Percentiles rank a stretch among this genome's conserved stretches.
Evolutionary conservation across 2,113 vertebrate species (phyloP).

Genomic region (Struthio camelus): DNA sequence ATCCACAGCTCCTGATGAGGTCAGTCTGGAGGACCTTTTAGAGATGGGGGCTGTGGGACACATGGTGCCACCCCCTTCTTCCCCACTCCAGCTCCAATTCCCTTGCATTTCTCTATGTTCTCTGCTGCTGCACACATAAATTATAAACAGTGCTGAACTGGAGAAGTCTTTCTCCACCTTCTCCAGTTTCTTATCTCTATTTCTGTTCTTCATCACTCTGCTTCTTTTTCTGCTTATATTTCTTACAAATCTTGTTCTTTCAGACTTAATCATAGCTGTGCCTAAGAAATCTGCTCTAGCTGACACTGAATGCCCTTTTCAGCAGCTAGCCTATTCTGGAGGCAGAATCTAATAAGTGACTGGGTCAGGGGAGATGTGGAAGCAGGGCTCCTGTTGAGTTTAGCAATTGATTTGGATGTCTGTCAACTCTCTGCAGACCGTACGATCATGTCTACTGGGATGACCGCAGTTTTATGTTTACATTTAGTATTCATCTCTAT

Average conservation of each 20-base stretch:
- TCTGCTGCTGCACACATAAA: not conserved
- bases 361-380: not conserved
- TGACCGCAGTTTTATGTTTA: not conserved
- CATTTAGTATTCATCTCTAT: not conserved
- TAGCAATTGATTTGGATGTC: not conserved
- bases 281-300: not conserved
- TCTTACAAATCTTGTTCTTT: not conserved
- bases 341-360: not conserved
- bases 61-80: not conserved
- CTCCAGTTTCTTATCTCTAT: not conserved
- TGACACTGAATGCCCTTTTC: not conserved
- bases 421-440: not conserved
- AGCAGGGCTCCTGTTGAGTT: not conserved
- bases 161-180: not conserved
- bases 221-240: not conserved
- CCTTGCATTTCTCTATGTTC: not conserved
- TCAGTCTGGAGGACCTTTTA: not conserved
- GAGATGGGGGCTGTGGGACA: not conserved
- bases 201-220: not conserved
- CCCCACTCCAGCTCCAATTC: not conserved
- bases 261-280: not conserved
- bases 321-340: not conserved
- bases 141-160: not conserved
- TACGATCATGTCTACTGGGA: not conserved
- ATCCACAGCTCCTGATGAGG: accelerated